Conservation (phyloP, 2,888 invertebrate species). For the Neoscelio sp. region DNA sequence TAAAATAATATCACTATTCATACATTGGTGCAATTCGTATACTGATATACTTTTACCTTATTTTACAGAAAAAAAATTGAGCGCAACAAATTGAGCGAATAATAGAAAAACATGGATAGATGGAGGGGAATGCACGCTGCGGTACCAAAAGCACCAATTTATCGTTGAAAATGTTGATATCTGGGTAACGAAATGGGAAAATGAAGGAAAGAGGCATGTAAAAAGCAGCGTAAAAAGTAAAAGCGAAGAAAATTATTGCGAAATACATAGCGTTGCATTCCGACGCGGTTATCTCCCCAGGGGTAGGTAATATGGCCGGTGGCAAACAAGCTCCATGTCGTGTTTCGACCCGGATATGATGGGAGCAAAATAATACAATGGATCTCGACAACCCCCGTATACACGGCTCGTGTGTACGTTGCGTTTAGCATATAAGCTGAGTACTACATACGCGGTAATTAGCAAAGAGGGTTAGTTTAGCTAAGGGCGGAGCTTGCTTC, state of each 20-base stretch:
- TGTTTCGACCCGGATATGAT: slow-evolving; percentile 74
- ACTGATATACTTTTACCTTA: too few relatives aligned
- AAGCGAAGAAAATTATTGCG: slow-evolving; percentile 44
- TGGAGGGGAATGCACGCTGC: too few relatives aligned
- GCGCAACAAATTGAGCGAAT: not conserved
- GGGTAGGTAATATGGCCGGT: slow-evolving; percentile 74
- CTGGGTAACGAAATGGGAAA: slow-evolving; percentile 24
- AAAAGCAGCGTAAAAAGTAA: slow-evolving; percentile 15
- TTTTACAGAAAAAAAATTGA: too few relatives aligned
- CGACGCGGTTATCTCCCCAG: slow-evolving; percentile 70
- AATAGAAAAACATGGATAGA: not conserved
- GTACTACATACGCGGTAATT: slow-evolving; percentile 77
- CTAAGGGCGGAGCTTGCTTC: slow-evolving; percentile 78
- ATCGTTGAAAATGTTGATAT: slow-evolving; percentile 19
- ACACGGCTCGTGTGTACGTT: slow-evolving; percentile 41
- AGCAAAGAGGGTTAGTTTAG: slow-evolving; percentile 80
- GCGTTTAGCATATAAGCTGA: slow-evolving; percentile 62
- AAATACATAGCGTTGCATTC: slow-evolving; percentile 69
- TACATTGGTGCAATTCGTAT: too few relatives aligned
- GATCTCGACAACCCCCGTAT: slow-evolving; percentile 65
- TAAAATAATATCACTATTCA: too few relatives aligned
- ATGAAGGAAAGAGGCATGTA: slow-evolving; percentile 13
- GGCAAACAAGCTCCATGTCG: slow-evolving; percentile 75
- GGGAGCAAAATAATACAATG: slow-evolving; percentile 76
- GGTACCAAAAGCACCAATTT: slow-evolving; percentile 9